Evolutionary conservation across 2,888 invertebrate genomes (phyloP).

Genomic region (Tetropium fuscum): DNA sequence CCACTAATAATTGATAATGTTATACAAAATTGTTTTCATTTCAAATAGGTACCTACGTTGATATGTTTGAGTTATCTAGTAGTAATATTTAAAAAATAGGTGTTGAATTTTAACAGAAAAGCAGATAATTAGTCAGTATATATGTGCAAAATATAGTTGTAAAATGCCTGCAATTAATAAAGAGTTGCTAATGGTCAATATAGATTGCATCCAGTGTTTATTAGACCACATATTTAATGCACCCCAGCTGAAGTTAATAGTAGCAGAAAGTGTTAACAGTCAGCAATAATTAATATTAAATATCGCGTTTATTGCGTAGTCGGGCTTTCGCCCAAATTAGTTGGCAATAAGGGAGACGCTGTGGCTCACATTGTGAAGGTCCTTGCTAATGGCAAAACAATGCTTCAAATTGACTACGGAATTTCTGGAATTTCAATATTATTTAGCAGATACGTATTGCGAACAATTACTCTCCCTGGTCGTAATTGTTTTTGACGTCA

Average conservation of each 20-base stretch:
- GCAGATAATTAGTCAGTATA: background rate
- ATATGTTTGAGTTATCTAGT: too few species aligned
- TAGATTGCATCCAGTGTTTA: background rate
- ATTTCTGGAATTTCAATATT: slow-evolving; percentile 55
- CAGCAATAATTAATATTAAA: slow-evolving; percentile 28
- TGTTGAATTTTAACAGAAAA: background rate
- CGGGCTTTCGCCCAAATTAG: slow-evolving; percentile 22
- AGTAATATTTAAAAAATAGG: background rate
- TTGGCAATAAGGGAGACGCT: slow-evolving; percentile 39
- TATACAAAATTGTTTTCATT: too few species aligned
- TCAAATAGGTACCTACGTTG: too few species aligned
- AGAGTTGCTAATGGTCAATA: background rate
- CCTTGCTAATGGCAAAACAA: slow-evolving; percentile 49
- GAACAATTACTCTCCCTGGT: slow-evolving; percentile 12
- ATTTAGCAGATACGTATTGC: slow-evolving; percentile 44
- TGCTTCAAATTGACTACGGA: slow-evolving; percentile 52
- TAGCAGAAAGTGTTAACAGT: slow-evolving; percentile 10
- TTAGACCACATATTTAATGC: slow-evolving; percentile 26
- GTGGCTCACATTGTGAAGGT: slow-evolving; percentile 43
- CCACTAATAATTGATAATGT: too few species aligned
- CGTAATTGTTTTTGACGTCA: too few species aligned
- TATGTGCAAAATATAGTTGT: background rate
- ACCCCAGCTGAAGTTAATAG: slow-evolving; percentile 25
- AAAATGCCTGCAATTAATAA: background rate
- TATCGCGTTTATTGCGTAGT: slow-evolving; percentile 16